A percentile compares a stretch with the other conserved stretches of the same genome.
These are phyloP conservation scores for Metacarcinus magister DNA, from an alignment of 2,888 invertebrate species.

Conservation along the genomic window DNA sequence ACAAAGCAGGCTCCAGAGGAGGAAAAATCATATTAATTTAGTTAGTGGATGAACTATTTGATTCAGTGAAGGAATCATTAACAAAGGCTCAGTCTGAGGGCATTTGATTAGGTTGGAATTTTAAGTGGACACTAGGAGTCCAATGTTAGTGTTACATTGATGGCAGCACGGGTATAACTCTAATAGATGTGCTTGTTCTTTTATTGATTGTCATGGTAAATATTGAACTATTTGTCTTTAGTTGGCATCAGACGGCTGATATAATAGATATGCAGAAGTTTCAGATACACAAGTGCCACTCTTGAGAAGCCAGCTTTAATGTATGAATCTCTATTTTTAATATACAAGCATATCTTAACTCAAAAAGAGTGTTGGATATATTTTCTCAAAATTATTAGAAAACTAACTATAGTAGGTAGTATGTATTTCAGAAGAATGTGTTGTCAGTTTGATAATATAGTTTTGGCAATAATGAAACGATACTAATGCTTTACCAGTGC, in stretches of 20 bases:
- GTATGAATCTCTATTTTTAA: conserved; percentile 75
- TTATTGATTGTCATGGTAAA: neutral
- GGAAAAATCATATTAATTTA: neutral
- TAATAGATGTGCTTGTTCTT: conserved; percentile 28
- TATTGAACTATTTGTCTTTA: conserved; percentile 30
- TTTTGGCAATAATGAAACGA: neutral
- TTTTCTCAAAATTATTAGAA: conserved; percentile 69
- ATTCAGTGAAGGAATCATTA: neutral
- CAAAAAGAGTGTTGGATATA: conserved; percentile 61
- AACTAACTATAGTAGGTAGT: conserved; percentile 54
- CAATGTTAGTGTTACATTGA: neutral
- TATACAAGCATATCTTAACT: conserved; percentile 61
- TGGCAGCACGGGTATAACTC: conserved; percentile 68
- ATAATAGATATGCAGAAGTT: conserved; percentile 46
- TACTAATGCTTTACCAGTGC: conserved; percentile 11
- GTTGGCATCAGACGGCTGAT: conserved; percentile 31
- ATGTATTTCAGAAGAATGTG: neutral
- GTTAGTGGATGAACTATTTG: neutral
- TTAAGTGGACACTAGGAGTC: neutral
- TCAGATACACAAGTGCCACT: conserved; percentile 65
- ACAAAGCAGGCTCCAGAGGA: conserved; percentile 56
- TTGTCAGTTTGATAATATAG: neutral
- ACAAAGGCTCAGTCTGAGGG: neutral
- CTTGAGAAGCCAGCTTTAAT: conserved; percentile 32
- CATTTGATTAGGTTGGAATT: conserved; percentile 32